These are phyloP conservation scores for Idaea aversata DNA, from an alignment of 2,888 invertebrate species.

Conservation along the genomic window DNA sequence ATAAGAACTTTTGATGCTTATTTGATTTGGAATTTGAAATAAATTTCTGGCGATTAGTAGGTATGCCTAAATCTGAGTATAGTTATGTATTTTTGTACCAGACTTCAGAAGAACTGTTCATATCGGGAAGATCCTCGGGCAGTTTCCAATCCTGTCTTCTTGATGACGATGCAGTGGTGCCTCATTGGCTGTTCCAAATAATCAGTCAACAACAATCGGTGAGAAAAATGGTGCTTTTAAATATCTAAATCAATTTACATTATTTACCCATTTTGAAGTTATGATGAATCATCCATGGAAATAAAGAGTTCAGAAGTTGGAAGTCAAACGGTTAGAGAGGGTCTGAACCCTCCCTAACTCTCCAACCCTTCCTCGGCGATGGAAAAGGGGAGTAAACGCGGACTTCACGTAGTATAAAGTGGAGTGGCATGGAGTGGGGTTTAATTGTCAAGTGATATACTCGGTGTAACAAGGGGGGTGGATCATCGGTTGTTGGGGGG, in stretches of 20 bases:
- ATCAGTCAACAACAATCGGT: conserved; percentile 62
- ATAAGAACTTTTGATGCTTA: background rate
- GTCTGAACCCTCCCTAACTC: too few species aligned
- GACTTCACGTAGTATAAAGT: too few species aligned
- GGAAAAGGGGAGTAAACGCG: too few species aligned
- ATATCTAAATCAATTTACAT: background rate
- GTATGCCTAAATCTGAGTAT: background rate
- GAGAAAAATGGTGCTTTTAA: conserved; percentile 12
- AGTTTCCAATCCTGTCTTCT: conserved; percentile 59
- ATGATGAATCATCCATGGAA: too few species aligned
- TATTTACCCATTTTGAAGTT: too few species aligned
- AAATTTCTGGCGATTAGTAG: background rate
- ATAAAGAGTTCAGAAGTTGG: too few species aligned
- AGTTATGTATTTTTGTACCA: conserved; percentile 29
- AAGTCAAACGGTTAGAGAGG: too few species aligned
- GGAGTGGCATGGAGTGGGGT: too few species aligned
- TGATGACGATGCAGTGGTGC: conserved; percentile 62
- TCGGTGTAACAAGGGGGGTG: too few species aligned
- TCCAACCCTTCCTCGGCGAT: too few species aligned
- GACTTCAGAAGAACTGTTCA: conserved; percentile 66
- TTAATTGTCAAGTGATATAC: too few species aligned
- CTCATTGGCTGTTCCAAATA: conserved; percentile 66
- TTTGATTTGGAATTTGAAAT: background rate
- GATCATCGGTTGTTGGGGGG: too few species aligned
- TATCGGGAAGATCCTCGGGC: conserved; percentile 61